Percentiles rank a stretch among this genome's conserved stretches.
Evolutionary conservation across 2,797 vertebrate genomes (phyloP).

Genomic region (Falco novaeseelandiae): DNA sequence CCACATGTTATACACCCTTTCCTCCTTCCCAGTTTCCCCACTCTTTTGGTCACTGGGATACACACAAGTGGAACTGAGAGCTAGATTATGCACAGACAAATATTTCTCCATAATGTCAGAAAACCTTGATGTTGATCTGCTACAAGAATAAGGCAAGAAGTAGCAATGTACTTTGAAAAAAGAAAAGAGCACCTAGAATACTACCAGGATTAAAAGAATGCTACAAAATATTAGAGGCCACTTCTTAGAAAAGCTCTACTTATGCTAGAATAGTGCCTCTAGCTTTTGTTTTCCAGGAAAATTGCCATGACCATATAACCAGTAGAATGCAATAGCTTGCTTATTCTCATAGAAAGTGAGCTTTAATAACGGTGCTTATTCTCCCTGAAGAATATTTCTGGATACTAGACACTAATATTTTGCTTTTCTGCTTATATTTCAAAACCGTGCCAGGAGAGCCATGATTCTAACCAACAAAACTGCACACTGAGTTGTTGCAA

Average conservation of each 20-base stretch:
- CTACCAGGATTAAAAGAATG: background rate
- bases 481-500: background rate
- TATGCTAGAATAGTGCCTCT: background rate
- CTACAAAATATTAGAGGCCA: background rate
- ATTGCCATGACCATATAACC: background rate
- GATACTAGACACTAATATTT: background rate
- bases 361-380: background rate
- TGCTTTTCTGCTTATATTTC: background rate
- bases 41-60: background rate
- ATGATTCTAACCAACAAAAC: background rate
- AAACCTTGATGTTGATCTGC: background rate
- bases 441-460: background rate
- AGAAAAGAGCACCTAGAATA: background rate
- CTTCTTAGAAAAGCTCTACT: background rate
- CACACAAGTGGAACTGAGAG: background rate
- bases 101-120: background rate
- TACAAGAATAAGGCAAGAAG: background rate
- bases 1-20: background rate
- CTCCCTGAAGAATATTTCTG: background rate
- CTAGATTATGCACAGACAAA: background rate
- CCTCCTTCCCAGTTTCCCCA: background rate
- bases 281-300: background rate
- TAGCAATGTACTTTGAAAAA: background rate
- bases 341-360: background rate
- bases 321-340: background rate